Base-by-base conservation (phyloP, 2,113 vertebrate genomes). In the Amia ocellicauda region DNA sequence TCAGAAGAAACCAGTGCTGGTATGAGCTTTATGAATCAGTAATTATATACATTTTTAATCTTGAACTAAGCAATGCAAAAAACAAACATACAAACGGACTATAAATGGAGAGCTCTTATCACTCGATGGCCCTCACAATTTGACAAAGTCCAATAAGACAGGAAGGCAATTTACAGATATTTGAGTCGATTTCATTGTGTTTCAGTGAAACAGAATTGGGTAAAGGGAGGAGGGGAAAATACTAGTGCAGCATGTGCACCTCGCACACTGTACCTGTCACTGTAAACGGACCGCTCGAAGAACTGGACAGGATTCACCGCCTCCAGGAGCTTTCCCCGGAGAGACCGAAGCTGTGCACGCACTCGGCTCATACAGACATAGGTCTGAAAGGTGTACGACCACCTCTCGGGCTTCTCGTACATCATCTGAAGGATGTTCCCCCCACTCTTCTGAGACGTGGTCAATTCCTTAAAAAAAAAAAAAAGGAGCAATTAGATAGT, bases 371-470 rank as follows among this genome's bases (percentile, higher is more conserved):
- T 90, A 65, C 93, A 98, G 0, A 93, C 94, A 0, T 98, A 98
- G 0, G 86, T 88, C 69, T 99, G 96, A 87, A 98, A 98, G 0
- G 94, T 98, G 74, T 93, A 95, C 1, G 94, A 90, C 96, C 96
- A 98, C 2, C 95, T 76, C 57, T 95, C 94, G 0, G 96, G 95
- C 40, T 93, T 95, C 70, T 96, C 87, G 0, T 98, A 98, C 96
- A 99, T 94, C 95, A 96, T 92, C 67, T 84, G 86, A 67, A 99
- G 75, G 1, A 99, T 81, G 0, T 98, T 98, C 0, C 92, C 93
- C 0, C 96, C 96, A 0, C 89, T 95, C 72, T 84, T 90, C 86
- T 98, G 96, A 1, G 96, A 98, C 0, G 86, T 52, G 3, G 81
- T 93, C 80, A 97, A 81, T 80, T 95, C 94, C 95, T 98, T 52